Percentiles rank a stretch among this genome's conserved stretches.
phyloP scores from a whole-genome alignment of 2,888 invertebrate species.

The Matsumyia berberina region DNA sequence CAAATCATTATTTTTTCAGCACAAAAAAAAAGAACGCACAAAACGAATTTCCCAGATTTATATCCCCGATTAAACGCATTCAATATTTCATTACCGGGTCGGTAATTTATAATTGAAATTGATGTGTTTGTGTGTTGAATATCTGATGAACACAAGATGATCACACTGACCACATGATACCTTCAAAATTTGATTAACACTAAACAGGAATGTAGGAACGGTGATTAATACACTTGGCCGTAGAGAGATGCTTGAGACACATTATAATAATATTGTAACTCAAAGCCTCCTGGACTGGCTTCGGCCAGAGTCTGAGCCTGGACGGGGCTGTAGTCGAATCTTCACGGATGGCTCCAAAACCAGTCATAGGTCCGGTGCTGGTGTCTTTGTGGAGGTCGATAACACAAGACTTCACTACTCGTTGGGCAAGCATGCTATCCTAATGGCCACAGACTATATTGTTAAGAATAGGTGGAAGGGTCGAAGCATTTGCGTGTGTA shows the following conservation, averaged over 20 bases:
- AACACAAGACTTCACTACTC: too few relatives aligned
- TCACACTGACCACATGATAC: slow-evolving; percentile 22
- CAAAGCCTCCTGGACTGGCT: too few relatives aligned
- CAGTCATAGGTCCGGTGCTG: too few relatives aligned
- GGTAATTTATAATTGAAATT: slow-evolving; percentile 30
- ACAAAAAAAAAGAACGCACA: slow-evolving; percentile 2
- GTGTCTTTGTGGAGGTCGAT: too few relatives aligned
- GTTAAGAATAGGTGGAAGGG: too few relatives aligned
- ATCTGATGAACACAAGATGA: slow-evolving; percentile 24
- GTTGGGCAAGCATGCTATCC: too few relatives aligned
- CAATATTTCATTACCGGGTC: slow-evolving; percentile 15
- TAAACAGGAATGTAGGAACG: slow-evolving; percentile 13
- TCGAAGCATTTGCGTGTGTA: too few relatives aligned
- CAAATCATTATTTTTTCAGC: slow-evolving; percentile 12
- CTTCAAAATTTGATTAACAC: background rate
- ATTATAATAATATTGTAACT: too few relatives aligned
- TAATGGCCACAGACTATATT: too few relatives aligned
- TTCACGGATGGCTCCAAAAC: too few relatives aligned
- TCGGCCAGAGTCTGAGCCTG: too few relatives aligned
- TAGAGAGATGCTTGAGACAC: background rate
- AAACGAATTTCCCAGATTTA: slow-evolving; percentile 16
- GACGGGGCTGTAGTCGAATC: too few relatives aligned
- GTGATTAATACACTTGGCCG: background rate
- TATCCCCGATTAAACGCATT: slow-evolving; percentile 2
- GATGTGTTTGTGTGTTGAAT: slow-evolving; percentile 34